phyloP scores from a whole-genome alignment of 2,797 vertebrate species.

The Microtus obscurus region DNA sequence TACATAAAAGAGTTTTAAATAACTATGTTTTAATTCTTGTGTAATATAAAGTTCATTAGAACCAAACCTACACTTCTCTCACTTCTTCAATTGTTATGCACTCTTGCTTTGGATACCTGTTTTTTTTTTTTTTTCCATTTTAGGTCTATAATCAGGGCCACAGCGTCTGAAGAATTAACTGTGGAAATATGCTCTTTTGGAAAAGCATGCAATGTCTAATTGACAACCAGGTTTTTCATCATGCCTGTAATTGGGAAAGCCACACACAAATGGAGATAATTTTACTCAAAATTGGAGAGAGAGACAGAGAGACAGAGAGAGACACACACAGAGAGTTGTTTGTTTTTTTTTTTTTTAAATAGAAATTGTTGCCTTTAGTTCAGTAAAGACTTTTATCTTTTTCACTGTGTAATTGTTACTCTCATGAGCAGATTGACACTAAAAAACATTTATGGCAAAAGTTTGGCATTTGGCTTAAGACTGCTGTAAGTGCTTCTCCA shows the following conservation, averaged over 20 bases:
- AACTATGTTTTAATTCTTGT: not conserved
- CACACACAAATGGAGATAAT: not conserved
- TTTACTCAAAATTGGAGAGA: not conserved
- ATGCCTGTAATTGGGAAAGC: not conserved
- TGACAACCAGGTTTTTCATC: not conserved
- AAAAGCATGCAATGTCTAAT: not conserved
- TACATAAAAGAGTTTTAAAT: not conserved
- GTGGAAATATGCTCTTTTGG: not conserved
- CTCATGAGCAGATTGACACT: not conserved
- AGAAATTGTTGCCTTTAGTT: not conserved
- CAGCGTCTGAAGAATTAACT: not conserved
- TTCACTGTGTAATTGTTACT: not conserved
- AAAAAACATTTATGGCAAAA: not conserved
- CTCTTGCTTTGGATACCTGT: not conserved
- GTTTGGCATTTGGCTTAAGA: not conserved
- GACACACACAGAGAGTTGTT: not conserved
- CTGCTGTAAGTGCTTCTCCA: not conserved
- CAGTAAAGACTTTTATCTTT: not conserved
- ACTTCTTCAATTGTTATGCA: not conserved
- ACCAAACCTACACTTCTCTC: not conserved
- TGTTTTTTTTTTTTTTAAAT: not conserved
- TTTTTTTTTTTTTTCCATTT: rapidly evolving
- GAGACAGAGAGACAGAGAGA: not conserved
- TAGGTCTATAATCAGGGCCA: not conserved
- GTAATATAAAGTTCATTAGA: not conserved